These are phyloP conservation scores for Pagetopsis macropterus DNA, from an alignment of 2,797 vertebrate species.

Conservation along the genomic window DNA sequence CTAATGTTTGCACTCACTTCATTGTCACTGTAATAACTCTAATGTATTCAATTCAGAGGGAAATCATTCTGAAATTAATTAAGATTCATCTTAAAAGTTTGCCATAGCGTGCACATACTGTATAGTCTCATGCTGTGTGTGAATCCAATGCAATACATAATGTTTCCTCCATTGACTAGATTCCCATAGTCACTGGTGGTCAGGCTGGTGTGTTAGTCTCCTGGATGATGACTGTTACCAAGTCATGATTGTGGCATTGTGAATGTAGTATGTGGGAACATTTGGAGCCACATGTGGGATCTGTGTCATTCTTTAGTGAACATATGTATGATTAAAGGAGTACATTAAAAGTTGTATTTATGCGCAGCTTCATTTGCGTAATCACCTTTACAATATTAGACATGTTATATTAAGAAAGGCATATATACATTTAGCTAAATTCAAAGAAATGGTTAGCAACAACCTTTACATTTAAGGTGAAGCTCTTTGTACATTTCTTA, in stretches of 20 bases:
- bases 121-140: neutral
- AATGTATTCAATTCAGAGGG: neutral
- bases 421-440: too few species aligned
- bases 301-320: neutral
- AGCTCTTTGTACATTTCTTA: neutral
- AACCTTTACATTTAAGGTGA: neutral
- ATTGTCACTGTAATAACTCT: neutral
- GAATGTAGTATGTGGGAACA: neutral
- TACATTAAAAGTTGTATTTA: conserved; percentile 5
- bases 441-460: neutral
- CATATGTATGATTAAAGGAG: conserved; percentile 20
- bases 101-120: neutral
- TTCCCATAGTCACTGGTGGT: neutral
- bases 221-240: neutral
- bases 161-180: neutral
- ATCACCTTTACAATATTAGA: too few species aligned
- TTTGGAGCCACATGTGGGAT: neutral
- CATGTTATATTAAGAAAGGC: too few species aligned
- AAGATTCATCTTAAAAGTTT: neutral
- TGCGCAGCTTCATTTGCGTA: too few species aligned
- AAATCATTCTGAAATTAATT: neutral
- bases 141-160: neutral
- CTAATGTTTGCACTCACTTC: neutral
- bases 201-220: neutral
- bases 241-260: neutral